Evolutionary conservation across 2,113 vertebrate genomes (phyloP).

Genomic region (Theristicus caerulescens): DNA sequence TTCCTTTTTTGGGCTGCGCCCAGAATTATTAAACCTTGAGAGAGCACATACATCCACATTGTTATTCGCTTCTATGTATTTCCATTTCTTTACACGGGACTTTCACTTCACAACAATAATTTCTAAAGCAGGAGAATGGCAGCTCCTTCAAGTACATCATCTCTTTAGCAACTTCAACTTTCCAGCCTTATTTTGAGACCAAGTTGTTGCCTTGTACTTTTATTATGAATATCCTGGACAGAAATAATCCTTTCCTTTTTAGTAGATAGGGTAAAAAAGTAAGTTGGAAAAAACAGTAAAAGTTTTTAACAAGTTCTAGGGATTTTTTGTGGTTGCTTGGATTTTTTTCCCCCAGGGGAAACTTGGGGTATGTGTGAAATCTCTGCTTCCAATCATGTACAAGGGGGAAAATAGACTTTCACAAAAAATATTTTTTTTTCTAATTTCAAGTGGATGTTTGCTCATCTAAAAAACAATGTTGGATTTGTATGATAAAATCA

Average conservation of each 20-base stretch:
- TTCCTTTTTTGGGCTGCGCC: neutral
- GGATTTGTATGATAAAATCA: neutral
- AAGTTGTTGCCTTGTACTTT: neutral
- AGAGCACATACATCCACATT: neutral
- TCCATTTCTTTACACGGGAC: neutral
- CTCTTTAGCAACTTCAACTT: neutral
- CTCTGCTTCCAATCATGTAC: neutral
- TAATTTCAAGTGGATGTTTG: neutral
- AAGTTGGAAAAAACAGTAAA: conserved; percentile 18
- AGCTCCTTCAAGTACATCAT: neutral
- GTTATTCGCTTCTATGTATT: neutral
- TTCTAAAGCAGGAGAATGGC: neutral
- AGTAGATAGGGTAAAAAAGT: neutral
- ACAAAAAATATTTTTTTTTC: neutral
- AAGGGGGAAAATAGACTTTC: neutral
- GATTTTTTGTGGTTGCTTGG: neutral
- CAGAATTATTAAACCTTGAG: neutral
- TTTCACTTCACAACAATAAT: neutral
- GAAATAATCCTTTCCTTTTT: neutral
- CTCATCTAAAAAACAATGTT: neutral
- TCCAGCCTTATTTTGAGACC: neutral
- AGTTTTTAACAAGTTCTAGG: conserved; percentile 27
- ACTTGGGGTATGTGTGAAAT: neutral
- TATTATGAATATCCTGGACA: neutral
- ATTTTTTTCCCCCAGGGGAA: neutral